phyloP scores from a whole-genome alignment of 2,797 vertebrate species.

The Falco cherrug region DNA sequence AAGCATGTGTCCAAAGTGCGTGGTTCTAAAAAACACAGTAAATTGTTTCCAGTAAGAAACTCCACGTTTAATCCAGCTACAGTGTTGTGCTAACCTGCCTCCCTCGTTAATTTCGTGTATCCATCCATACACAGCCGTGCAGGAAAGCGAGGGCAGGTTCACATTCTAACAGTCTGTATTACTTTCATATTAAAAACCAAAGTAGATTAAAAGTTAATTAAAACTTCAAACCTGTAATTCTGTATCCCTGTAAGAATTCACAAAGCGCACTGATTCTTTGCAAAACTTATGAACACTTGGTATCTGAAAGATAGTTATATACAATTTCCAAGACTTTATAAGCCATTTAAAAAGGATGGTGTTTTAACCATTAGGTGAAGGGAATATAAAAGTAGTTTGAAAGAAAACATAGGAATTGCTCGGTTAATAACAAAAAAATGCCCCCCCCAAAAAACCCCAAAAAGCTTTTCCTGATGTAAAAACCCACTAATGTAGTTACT shows the following conservation, averaged over 20 bases:
- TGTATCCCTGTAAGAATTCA: conserved; percentile 3
- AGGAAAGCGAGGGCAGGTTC: conserved; percentile 4
- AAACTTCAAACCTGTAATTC: neutral
- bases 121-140: neutral
- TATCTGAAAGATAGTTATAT: neutral
- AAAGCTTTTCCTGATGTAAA: neutral
- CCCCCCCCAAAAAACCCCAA: no score
- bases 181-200: conserved; percentile 22
- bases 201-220: conserved; percentile 38
- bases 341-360: neutral
- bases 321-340: neutral
- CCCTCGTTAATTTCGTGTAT: conserved; percentile 11
- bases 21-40: conserved; percentile 46
- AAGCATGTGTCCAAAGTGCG: conserved; percentile 33
- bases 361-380: neutral
- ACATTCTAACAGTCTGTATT: conserved; percentile 2
- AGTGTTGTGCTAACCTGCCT: conserved; percentile 5
- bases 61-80: conserved; percentile 29
- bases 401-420: neutral
- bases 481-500: neutral
- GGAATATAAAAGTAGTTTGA: neutral
- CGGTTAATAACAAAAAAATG: neutral
- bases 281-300: neutral
- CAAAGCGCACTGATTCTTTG: neutral
- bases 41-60: conserved; percentile 66